Evolutionary conservation across 1,140 invertebrate genomes (phyloP).

Genomic region (Patella vulgata): DNA sequence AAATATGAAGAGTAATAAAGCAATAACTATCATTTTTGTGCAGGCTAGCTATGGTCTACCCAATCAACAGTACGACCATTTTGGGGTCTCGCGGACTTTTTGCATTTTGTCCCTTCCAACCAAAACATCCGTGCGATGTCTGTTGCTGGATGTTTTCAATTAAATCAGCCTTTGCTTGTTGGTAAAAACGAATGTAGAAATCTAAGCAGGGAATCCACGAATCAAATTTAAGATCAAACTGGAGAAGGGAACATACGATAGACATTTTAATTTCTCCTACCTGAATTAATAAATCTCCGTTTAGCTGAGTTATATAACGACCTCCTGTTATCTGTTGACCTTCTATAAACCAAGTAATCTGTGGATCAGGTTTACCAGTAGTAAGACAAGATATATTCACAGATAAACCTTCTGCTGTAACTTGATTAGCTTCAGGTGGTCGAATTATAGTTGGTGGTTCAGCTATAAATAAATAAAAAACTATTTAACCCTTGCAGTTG

Average conservation of each 20-base stretch:
- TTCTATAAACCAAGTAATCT: conserved; percentile 92
- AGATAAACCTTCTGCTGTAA: conserved; percentile 80
- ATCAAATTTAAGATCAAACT: too few species aligned
- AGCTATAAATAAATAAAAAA: conserved; percentile 33
- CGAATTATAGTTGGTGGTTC: conserved; percentile 90
- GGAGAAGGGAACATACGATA: too few species aligned
- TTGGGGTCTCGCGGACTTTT: background rate
- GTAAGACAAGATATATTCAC: conserved; percentile 89
- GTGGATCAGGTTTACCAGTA: conserved; percentile 94
- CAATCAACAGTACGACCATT: too few species aligned
- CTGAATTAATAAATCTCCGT: conserved; percentile 75
- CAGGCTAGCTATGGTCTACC: too few species aligned
- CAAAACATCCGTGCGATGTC: too few species aligned
- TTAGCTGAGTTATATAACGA: conserved; percentile 76
- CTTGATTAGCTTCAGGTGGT: conserved; percentile 76
- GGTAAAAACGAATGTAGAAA: too few species aligned
- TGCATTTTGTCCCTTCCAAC: background rate
- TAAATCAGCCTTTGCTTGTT: too few species aligned
- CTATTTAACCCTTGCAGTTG: too few species aligned
- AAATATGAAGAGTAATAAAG: too few species aligned
- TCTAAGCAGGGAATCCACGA: too few species aligned
- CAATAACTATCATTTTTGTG: too few species aligned
- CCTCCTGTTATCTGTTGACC: conserved; percentile 85
- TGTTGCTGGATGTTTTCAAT: too few species aligned
- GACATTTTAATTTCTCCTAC: conserved; percentile 33